These are phyloP conservation scores for Strigamia maritima DNA, from an alignment of 2,888 invertebrate species.

Conservation along the genomic window DNA sequence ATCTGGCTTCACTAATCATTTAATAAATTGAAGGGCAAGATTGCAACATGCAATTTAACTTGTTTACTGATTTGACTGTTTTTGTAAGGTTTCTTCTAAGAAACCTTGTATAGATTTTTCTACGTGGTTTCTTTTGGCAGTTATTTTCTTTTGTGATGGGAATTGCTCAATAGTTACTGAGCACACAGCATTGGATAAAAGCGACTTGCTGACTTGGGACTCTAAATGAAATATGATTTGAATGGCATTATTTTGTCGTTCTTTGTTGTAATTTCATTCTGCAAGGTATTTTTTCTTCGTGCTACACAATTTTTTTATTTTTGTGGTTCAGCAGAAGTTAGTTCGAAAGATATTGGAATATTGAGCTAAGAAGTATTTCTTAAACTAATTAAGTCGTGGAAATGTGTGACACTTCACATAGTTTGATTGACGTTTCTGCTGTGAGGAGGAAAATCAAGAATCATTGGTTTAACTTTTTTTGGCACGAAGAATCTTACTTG, in stretches of 20 bases:
- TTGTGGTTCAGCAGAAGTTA: neutral
- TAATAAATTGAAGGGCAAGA: neutral
- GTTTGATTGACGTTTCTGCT: constrained; percentile 27
- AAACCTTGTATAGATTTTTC: neutral
- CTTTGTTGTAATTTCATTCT: neutral
- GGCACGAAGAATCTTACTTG: constrained; percentile 21
- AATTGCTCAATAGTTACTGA: constrained; percentile 12
- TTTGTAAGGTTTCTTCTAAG: neutral
- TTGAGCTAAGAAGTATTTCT: neutral
- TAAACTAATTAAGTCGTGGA: constrained; percentile 26
- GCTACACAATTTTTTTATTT: neutral
- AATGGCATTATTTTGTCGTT: neutral
- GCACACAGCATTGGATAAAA: neutral
- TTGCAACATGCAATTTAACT: neutral
- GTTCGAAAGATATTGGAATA: neutral
- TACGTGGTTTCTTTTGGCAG: neutral
- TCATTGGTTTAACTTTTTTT: constrained; percentile 29
- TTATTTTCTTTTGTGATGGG: neutral
- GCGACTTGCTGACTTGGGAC: neutral
- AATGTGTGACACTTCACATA: constrained; percentile 27
- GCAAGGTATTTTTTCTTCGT: neutral
- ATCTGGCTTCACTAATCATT: too few relatives aligned
- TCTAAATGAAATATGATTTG: neutral
- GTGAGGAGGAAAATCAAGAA: constrained; percentile 15
- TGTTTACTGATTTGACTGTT: neutral